phyloP scores from a whole-genome alignment of 1,140 invertebrate genomes.

The Aphidius ervi region DNA sequence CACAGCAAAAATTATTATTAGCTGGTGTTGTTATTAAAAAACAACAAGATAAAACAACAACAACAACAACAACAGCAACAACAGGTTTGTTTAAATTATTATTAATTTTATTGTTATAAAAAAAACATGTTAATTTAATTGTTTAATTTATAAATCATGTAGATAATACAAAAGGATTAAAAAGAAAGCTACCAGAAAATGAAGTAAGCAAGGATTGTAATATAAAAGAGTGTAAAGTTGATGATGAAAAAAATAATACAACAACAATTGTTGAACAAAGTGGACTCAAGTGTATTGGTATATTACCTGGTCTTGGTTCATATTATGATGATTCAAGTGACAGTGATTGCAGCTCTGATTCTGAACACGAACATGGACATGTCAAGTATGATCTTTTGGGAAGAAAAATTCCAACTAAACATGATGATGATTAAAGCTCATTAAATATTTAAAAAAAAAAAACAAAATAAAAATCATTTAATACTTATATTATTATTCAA shows the following conservation, averaged over 20 bases:
- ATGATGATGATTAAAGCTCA: slow-evolving; percentile 22
- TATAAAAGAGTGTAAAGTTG: slow-evolving; percentile 19
- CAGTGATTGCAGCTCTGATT: slow-evolving; percentile 60
- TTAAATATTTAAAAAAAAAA: slow-evolving; percentile 9
- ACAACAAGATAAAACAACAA: slow-evolving; percentile 43
- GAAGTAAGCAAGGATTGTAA: slow-evolving; percentile 42
- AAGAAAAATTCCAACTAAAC: slow-evolving; percentile 45
- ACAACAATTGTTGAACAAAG: slow-evolving; percentile 14
- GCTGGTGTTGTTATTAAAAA: slow-evolving; percentile 61
- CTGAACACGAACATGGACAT: slow-evolving; percentile 55
- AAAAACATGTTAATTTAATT: background rate
- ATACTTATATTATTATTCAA: too few relatives aligned
- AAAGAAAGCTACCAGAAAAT: slow-evolving; percentile 60
- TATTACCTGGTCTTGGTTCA: slow-evolving; percentile 71
- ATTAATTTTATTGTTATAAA: background rate
- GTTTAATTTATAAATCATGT: background rate
- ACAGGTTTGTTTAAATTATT: slow-evolving; percentile 37
- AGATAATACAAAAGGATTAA: slow-evolving; percentile 45
- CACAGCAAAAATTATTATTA: slow-evolving; percentile 58
- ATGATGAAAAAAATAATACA: slow-evolving; percentile 3
- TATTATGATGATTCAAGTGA: slow-evolving; percentile 68
- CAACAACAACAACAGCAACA: slow-evolving; percentile 52
- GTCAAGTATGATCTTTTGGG: slow-evolving; percentile 58
- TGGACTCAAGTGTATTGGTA: slow-evolving; percentile 61
- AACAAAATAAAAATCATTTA: too few relatives aligned